Evolutionary conservation across 2,797 vertebrate species (phyloP), one percentile per base, ranked within the genome.

Genomic region (Fringilla coelebs): DNA sequence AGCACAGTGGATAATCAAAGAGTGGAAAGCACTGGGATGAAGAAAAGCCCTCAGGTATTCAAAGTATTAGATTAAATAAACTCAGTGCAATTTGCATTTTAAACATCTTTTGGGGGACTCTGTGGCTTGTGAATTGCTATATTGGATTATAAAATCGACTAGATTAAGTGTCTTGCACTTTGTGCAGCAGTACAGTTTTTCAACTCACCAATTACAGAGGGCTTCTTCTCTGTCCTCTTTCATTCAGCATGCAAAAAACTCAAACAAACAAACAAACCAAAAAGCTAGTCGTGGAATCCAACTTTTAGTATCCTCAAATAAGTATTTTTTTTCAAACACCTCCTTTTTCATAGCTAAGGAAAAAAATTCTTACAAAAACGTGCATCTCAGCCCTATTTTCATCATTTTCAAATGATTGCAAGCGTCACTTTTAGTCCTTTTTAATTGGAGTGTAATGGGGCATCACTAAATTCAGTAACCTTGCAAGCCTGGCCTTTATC

Each of bases 11-110:
- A 65, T 77, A 63, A 61, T 48, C 17, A 79, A 68, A 73, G 46
- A 88, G 41, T 17, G 5, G 48, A 41, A 93, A 90, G 71, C 31
- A 24, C 38, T 63, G 48, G 34, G 52, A 67, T 70, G 26, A 24
- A 82, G 25, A 89, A 92, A 93, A 90, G 29, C 83, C 80, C 48
- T 94, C 48, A 90, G 80, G 80, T 87, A 67, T 71, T 43, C 25
- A 49, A 89, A 90, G 67, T 52, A 82, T 74, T 82, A 67, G 48
- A 82, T 85, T 87, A 90, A 93, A 82, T 74, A 85, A 87, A 63
- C 43, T 74, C 71, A 92, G 45, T 8, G 2, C 55, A 77, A 87
- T 96, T 94, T 96, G 60, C 88, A 94, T 96, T 95, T 96, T 90
- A 93, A 91, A 90, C 25, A 84, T 75, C 54, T 88, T 89, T 80